Conservation (phyloP, 2,888 invertebrate species). For the Creontiades dilutus region DNA sequence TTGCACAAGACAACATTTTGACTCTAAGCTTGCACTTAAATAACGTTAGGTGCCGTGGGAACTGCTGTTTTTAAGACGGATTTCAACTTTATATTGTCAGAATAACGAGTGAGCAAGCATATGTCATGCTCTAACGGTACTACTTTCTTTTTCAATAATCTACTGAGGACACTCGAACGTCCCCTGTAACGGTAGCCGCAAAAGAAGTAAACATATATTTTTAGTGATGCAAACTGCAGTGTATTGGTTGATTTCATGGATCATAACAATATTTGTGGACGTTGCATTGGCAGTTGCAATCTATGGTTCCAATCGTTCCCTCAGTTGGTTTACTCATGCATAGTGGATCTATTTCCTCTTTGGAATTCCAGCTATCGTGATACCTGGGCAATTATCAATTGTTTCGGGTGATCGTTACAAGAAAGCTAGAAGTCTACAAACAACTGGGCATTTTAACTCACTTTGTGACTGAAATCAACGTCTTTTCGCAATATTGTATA, state of each 20-base stretch:
- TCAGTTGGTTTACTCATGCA: constrained; percentile 87
- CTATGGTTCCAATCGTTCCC: constrained; percentile 81
- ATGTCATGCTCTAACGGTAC: constrained; percentile 80
- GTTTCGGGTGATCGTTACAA: constrained; percentile 37
- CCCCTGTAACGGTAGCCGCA: constrained; percentile 13
- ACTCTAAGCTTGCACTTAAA: constrained; percentile 84
- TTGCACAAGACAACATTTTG: constrained; percentile 93
- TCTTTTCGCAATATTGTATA: constrained; percentile 81
- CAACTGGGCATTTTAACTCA: constrained; percentile 81
- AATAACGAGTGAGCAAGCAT: constrained; percentile 83
- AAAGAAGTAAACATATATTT: constrained; percentile 33
- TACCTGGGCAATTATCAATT: constrained; percentile 72
- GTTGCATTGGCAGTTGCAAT: constrained; percentile 80
- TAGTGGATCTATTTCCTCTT: constrained; percentile 87
- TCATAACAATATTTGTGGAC: constrained; percentile 80
- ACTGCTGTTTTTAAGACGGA: constrained; percentile 90
- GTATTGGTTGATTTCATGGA: constrained; percentile 78
- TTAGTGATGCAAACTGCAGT: not conserved
- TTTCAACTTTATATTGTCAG: constrained; percentile 82
- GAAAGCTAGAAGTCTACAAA: constrained; percentile 77
- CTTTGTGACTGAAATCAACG: constrained; percentile 81
- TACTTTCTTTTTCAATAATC: constrained; percentile 78
- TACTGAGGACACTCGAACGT: not conserved
- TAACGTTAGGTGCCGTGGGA: constrained; percentile 78
- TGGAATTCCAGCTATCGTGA: constrained; percentile 81